Base-by-base conservation (phyloP, 2,797 vertebrate species). In the Semaprochilodus insignis region DNA sequence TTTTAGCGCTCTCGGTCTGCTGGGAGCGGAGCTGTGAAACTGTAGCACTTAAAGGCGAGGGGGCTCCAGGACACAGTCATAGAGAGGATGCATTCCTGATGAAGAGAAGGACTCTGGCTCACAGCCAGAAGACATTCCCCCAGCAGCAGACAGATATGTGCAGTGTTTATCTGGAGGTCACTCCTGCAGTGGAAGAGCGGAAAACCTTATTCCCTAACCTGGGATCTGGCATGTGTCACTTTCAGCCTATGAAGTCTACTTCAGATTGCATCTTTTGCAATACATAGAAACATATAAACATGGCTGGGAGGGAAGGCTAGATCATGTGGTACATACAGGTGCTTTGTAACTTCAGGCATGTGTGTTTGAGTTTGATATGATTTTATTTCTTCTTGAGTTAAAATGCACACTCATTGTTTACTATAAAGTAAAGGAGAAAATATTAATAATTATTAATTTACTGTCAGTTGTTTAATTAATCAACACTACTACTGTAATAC, bases 21-120 rank as follows among this genome's bases (percentile, higher is more conserved):
- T 36, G 86, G 86, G 86, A 88, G 78, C 14, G 25, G 16, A 55
- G 17, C 85, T 90, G 88, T 87, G 80, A 89, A 90, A 80, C 83
- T 63, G 82, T 80, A 83, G 83, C 87, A 87, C 83, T 89, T 85
- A 83, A 80, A 85, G 78, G 81, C 23, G 21, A 77, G 55, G 66
- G 55, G 78, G 73, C 60, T 66, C 71, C 81, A 69, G 65, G 60
- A 51, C 27, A n/a, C 34, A 27, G 60, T 77, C 34, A 54, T 52
- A 27, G 72, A 86, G 82, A 76, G 76, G 71, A 86, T 54, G 62
- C 51, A 27, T 54, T 81, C n/a, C 54, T 75, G 62, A 60, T 69
- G 25, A 63, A 62, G 63, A 60, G 70, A 76, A 80, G 77, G 40
- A 74, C 81, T 67, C 51, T 85, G 83, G 80, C 80, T 10, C 21